phyloP scores from a whole-genome alignment of 2,797 vertebrate species.

The Spatula clypeata region DNA sequence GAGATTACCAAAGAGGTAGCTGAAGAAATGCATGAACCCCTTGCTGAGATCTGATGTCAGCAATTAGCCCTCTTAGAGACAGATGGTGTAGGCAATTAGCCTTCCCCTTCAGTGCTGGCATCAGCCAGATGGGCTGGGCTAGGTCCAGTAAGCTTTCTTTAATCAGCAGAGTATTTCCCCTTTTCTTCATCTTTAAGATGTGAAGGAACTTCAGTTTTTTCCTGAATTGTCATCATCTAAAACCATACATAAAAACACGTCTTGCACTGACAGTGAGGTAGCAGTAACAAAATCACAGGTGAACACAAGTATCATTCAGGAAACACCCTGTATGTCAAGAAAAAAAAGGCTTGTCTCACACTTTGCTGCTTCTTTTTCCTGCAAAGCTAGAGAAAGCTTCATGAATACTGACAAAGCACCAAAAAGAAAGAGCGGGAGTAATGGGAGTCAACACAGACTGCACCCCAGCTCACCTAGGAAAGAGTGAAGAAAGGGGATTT shows the following conservation, averaged over 20 bases:
- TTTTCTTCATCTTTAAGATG: constrained; percentile 35
- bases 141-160: constrained; percentile 75
- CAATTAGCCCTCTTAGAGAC: constrained; percentile 71
- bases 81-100: constrained; percentile 73
- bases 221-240: neutral
- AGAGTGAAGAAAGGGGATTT: neutral
- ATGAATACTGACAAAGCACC: neutral
- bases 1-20: constrained; percentile 27
- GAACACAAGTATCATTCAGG: neutral
- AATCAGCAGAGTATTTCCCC: constrained; percentile 47
- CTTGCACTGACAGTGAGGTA: neutral
- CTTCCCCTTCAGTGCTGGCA: constrained; percentile 60
- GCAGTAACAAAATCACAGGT: neutral
- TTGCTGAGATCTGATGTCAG: constrained; percentile 69
- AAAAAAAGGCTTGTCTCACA: neutral
- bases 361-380: neutral
- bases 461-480: neutral
- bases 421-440: neutral
- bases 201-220: constrained; percentile 26
- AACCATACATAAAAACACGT: neutral
- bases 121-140: constrained; percentile 71
- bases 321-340: neutral
- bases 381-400: neutral
- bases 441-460: neutral
- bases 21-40: constrained; percentile 57